Percentiles rank a stretch among this genome's conserved stretches.
phyloP scores from a whole-genome alignment of 2,113 vertebrate genomes.

The Salminus brasiliensis region DNA sequence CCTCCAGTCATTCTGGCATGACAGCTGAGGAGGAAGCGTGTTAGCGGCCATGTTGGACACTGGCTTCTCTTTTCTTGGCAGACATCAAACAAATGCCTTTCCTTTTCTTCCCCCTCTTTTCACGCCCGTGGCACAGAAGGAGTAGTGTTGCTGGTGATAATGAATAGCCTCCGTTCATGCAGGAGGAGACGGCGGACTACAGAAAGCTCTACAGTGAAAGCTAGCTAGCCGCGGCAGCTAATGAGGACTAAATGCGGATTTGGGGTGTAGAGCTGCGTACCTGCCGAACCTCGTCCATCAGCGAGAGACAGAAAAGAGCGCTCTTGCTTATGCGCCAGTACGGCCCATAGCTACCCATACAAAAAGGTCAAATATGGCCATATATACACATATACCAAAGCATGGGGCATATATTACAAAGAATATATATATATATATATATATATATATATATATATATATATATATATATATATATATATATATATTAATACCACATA shows the following conservation, averaged over 20 bases:
- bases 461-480: too few species aligned
- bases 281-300: background rate
- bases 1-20: constrained; percentile 38
- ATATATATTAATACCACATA: too few species aligned
- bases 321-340: background rate
- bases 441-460: too few species aligned
- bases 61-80: constrained; percentile 36
- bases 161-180: constrained; percentile 20
- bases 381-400: too few species aligned
- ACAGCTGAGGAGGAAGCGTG: constrained; percentile 49
- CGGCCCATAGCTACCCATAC: background rate
- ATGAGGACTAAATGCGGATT: constrained; percentile 10
- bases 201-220: background rate
- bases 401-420: too few species aligned
- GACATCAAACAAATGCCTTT: constrained; percentile 48
- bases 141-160: constrained; percentile 42
- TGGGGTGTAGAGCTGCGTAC: background rate
- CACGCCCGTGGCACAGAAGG: constrained; percentile 18
- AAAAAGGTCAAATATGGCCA: too few species aligned
- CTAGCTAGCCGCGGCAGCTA: background rate
- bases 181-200: background rate
- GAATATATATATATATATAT: too few species aligned
- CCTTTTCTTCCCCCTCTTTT: constrained; percentile 24
- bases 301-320: background rate
- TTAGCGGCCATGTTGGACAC: constrained; percentile 47